A percentile compares a stretch with the other conserved stretches of the same genome.
phyloP scores from a whole-genome alignment of 2,113 vertebrate species.

The Suncus etruscus region DNA sequence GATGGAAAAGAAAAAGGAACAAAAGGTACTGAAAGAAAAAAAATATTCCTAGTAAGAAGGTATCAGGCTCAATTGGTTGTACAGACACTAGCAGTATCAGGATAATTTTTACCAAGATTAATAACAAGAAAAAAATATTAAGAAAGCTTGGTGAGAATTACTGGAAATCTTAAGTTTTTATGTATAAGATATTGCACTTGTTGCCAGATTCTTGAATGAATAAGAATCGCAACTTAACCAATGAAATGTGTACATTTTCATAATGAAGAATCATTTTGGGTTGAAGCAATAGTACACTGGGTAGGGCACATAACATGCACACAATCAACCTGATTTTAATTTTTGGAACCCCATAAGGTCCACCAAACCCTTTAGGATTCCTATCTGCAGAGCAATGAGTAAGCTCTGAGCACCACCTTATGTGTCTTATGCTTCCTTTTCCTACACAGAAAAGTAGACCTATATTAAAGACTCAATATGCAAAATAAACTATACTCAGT shows the following conservation, averaged over 20 bases:
- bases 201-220: neutral
- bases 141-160: neutral
- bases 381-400: too few species aligned
- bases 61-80: too few species aligned
- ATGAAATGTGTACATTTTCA: neutral
- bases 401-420: neutral
- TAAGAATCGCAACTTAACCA: neutral
- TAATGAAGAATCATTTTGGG: neutral
- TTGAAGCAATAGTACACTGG: too few species aligned
- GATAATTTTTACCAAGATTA: neutral
- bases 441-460: too few species aligned
- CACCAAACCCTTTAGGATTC: too few species aligned
- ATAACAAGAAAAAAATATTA: neutral
- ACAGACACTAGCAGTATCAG: neutral
- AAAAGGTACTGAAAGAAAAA: too few species aligned
- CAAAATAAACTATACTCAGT: neutral
- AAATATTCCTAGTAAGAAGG: neutral
- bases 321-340: too few species aligned
- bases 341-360: too few species aligned
- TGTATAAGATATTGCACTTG: neutral
- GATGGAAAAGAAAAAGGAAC: neutral
- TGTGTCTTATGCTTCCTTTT: too few species aligned
- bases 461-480: neutral
- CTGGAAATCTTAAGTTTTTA: neutral
- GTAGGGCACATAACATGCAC: too few species aligned